Base-by-base conservation (phyloP, 2,888 invertebrate genomes). In the Cataglyphis altisquamis region DNA sequence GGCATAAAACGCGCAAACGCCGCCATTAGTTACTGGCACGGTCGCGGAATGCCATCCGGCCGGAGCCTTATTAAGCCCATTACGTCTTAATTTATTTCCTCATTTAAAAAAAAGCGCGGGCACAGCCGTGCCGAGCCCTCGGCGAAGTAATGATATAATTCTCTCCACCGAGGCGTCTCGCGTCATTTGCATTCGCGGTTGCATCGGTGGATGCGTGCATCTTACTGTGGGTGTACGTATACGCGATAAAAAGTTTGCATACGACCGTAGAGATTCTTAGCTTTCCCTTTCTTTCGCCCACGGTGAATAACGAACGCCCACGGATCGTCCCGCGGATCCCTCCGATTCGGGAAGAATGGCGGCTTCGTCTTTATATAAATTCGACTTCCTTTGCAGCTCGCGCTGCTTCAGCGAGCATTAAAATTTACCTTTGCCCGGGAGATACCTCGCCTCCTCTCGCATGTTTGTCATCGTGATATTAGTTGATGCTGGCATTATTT, bases 31-130 rank as follows among this genome's bases (percentile, higher is more conserved):
- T 91, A 91, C 90, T 88, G 88, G 88, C 85, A 85, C 87, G 89
- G 89, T 87, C 88, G 88, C 89, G 87, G 88, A 91, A 91, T 90
- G 92, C 91, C 88, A 91, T 90, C 88, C 89, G 83, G 84, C 55
- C 87, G 87, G 86, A 88, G 90, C 87, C 92, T 92, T 92, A 92
- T 92, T 92, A 92, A 90, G 90, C 87, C 90, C 91, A 90, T 92
- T 92, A 91, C 88, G 86, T 91, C 92, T 92, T 92, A 92, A 92
- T 92, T 92, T 92, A 92, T 92, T 91, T 92, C 85, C 90, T 90
- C 90, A 90, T 91, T 91, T 89, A 85, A 89, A 91, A 91, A 90
- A 88, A 88, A 84, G 64, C 82, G 72, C 66, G 57, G 57, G 36
- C 60, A 41, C 48, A 77, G 45, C 78, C 82, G 39, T 78, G 75